Evolutionary conservation across 2,888 invertebrate genomes (phyloP).

Genomic region (Drosophila affinis): DNA sequence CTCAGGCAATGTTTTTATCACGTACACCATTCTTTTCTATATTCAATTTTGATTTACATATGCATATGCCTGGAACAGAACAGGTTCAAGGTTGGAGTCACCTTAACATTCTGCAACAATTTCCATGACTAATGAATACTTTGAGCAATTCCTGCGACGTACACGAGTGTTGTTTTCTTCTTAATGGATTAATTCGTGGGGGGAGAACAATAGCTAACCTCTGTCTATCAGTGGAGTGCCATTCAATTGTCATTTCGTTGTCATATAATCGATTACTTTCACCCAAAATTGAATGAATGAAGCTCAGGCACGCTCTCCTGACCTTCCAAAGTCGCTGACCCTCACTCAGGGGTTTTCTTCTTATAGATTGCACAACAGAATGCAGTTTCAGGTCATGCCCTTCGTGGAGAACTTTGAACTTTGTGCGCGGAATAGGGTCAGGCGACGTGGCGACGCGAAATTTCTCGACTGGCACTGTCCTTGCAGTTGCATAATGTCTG

Average conservation of each 20-base stretch:
- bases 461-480: slow-evolving; percentile 17
- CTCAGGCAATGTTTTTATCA: not conserved
- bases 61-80: not conserved
- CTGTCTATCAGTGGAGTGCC: not conserved
- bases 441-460: not conserved
- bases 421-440: not conserved
- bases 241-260: not conserved
- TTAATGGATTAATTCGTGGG: too few species aligned
- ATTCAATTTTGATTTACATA: not conserved
- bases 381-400: slow-evolving; percentile 28
- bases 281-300: not conserved
- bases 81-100: not conserved
- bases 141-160: not conserved
- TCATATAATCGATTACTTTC: not conserved
- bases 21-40: not conserved
- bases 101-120: slow-evolving; percentile 5
- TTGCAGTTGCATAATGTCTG: slow-evolving; percentile 18
- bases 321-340: slow-evolving; percentile 6
- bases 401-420: slow-evolving; percentile 55
- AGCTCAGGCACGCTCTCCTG: too few species aligned
- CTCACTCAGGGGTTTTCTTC: not conserved
- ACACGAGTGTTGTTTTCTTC: not conserved
- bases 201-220: too few species aligned
- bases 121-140: not conserved
- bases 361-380: slow-evolving; percentile 3